Evolutionary conservation across 1,140 invertebrate species (phyloP), one percentile per base, ranked within the genome.

Genomic region (Camponotus vicinus): DNA sequence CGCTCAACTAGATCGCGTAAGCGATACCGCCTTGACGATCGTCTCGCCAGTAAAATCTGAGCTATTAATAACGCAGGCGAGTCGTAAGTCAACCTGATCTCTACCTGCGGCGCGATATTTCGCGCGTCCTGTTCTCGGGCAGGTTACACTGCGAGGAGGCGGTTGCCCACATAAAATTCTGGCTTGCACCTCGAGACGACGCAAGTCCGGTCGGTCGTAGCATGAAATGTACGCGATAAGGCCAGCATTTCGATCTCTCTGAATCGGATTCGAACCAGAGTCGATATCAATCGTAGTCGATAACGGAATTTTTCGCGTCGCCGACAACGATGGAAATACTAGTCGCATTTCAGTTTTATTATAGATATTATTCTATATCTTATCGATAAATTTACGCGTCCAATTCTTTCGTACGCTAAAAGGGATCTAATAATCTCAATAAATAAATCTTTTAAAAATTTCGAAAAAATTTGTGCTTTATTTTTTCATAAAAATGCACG

Each of bases 81-180:
- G 79, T 89, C 88, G 88, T 89, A 89, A 89, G 87, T 89, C 88
- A 89, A 85, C 63, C 83, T 85, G 83, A 78, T 89, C 83, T 89
- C 87, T 89, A 89, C 88, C 88, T 89, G 88, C 88, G 76, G 88
- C 87, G 88, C 87, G 87, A 89, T 83, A 89, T 88, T 89, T 89
- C 87, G 88, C 88, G 88, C 88, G 87, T 67, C 70, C 87, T 89
- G 87, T 89, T 89, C 86, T 88, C 87, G 77, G 89, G 78, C 90
- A 90, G 90, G 87, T 87, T 87, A 88, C 88, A 89, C 89, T 86
- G 84, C 88, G 88, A 83, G 75, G 79, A 92, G 92, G 92, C 91
- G 91, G 90, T 92, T 92, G 92, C 91, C 91, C 90, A 93, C 91
- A 92, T 92, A 92, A 91, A 91, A 92, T 79, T 88, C 87, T 86